Evolutionary conservation across 2,797 vertebrate genomes (phyloP).

Genomic region (Labeo calbasu): DNA sequence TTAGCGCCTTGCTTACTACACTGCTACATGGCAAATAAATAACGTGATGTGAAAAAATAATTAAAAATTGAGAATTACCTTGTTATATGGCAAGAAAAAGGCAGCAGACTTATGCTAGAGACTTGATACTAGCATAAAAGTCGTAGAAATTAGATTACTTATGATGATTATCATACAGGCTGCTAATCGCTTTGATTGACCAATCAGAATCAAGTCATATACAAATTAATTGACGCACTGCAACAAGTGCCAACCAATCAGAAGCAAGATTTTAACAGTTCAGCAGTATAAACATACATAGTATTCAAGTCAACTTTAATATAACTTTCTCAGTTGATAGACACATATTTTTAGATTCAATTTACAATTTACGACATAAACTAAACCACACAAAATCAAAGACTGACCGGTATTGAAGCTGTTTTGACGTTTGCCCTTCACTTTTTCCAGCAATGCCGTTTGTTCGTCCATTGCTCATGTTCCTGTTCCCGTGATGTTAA

Average conservation of each 20-base stretch:
- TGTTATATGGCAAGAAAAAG: neutral
- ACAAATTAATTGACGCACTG: too few relatives aligned
- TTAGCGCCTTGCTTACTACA: neutral
- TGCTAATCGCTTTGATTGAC: neutral
- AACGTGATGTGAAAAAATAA: neutral
- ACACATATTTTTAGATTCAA: neutral
- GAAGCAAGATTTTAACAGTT: neutral
- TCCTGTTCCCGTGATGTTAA: neutral
- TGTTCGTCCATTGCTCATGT: neutral
- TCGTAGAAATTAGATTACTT: neutral
- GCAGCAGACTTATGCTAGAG: neutral
- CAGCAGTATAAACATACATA: neutral
- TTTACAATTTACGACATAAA: neutral
- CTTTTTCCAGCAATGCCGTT: neutral
- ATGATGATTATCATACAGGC: neutral
- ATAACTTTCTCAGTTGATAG: neutral
- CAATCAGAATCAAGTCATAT: conserved; percentile 2
- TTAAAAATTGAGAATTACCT: neutral
- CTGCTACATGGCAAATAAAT: neutral
- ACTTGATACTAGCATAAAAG: neutral
- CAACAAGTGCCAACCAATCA: neutral
- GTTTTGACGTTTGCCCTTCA: neutral
- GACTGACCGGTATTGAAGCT: neutral
- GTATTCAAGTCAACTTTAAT: neutral
- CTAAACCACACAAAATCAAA: neutral